These are phyloP conservation scores for Parelbella ahira DNA, from an alignment of 2,888 invertebrate species.

Conservation along the genomic window DNA sequence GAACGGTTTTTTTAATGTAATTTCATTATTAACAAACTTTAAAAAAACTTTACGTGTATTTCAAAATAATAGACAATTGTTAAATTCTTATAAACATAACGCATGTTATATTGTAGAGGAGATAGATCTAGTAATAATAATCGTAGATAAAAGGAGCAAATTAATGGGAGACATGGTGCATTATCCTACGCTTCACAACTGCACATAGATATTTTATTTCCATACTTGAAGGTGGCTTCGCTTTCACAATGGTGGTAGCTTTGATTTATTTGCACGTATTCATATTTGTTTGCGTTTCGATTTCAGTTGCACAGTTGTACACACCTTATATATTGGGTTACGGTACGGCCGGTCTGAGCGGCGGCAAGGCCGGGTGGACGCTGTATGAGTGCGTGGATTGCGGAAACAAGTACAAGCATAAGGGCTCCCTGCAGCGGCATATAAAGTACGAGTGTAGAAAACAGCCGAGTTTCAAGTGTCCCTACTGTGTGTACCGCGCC, in stretches of 20 bases:
- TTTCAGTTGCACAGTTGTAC: slow-evolving; percentile 81
- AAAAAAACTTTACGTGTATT: slow-evolving; percentile 14
- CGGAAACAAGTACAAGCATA: slow-evolving; percentile 91
- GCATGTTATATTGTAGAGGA: slow-evolving; percentile 31
- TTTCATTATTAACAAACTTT: slow-evolving; percentile 19
- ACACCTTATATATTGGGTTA: slow-evolving; percentile 79
- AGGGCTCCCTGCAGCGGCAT: slow-evolving; percentile 88
- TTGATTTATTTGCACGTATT: slow-evolving; percentile 67
- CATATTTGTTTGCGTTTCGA: slow-evolving; percentile 75
- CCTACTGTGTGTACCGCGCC: slow-evolving; percentile 84
- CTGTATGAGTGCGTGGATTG: slow-evolving; percentile 85
- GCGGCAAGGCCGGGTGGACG: slow-evolving; percentile 71
- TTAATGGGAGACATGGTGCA: slow-evolving; percentile 81
- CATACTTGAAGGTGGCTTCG: slow-evolving; percentile 58
- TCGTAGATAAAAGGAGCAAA: slow-evolving; percentile 48
- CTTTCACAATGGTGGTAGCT: slow-evolving; percentile 67
- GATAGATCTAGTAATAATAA: slow-evolving; percentile 40
- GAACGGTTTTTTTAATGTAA: no score
- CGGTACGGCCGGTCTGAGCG: slow-evolving; percentile 66
- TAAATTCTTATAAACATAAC: slow-evolving; percentile 27
- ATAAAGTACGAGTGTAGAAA: slow-evolving; percentile 88
- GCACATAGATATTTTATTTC: slow-evolving; percentile 45
- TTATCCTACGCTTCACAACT: slow-evolving; percentile 69
- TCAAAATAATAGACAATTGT: no score
- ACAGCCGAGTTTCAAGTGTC: slow-evolving; percentile 85